These are phyloP conservation scores for Glaucomys volans DNA, from an alignment of 2,113 vertebrate species.

Conservation along the genomic window DNA sequence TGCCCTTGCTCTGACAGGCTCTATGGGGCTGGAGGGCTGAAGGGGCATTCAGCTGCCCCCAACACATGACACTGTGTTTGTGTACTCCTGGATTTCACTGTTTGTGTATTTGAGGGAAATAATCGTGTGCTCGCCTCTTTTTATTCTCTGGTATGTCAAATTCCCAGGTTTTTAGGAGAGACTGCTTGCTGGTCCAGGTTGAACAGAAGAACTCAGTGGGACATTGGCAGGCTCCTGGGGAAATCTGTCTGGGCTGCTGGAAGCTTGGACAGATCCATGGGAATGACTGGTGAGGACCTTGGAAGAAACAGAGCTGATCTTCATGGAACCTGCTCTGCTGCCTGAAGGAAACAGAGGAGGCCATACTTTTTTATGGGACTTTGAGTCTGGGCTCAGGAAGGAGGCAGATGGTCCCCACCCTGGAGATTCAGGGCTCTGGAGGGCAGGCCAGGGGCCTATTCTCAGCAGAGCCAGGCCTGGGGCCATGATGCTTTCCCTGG, in stretches of 20 bases:
- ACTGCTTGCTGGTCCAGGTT: neutral
- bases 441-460: neutral
- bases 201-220: neutral
- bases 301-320: neutral
- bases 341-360: neutral
- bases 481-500: neutral
- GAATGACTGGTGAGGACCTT: neutral
- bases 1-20: neutral
- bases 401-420: neutral
- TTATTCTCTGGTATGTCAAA: neutral
- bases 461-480: neutral
- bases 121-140: neutral
- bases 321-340: too few relatives aligned
- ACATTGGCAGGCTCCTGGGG: neutral
- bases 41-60: neutral
- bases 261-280: neutral
- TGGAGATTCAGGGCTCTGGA: neutral
- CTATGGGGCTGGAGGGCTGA: too few relatives aligned
- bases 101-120: neutral
- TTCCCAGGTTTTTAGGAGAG: neutral
- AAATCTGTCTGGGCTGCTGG: neutral
- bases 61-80: neutral
- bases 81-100: neutral
- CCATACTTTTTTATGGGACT: too few relatives aligned
- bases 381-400: neutral